Evolutionary conservation across 1,140 invertebrate genomes (phyloP).

Genomic region (Orius laevigatus): DNA sequence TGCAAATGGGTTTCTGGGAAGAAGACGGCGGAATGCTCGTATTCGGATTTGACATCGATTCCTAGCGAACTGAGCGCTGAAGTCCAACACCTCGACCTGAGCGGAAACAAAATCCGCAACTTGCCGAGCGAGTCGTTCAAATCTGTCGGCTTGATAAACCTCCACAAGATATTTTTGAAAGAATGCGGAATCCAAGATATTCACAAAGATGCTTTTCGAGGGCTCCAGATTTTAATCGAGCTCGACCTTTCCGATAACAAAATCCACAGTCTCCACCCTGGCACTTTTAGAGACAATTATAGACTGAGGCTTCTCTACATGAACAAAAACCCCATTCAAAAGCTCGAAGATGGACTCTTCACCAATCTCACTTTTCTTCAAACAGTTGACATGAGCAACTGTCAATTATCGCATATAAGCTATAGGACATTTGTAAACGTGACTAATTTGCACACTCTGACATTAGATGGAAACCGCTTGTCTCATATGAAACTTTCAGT

Average conservation of each 20-base stretch:
- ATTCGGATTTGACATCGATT: constrained; percentile 42
- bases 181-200: constrained; percentile 54
- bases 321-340: constrained; percentile 52
- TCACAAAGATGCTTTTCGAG: constrained; percentile 53
- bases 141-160: constrained; percentile 49
- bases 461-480: constrained; percentile 54
- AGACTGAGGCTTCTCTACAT: constrained; percentile 39
- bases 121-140: constrained; percentile 49
- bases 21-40: constrained; percentile 61
- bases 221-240: constrained; percentile 67
- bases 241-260: constrained; percentile 64
- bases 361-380: constrained; percentile 54
- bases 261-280: constrained; percentile 20
- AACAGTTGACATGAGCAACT: constrained; percentile 57
- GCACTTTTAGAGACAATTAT: constrained; percentile 17
- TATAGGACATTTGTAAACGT: constrained; percentile 53
- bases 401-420: constrained; percentile 48
- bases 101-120: constrained; percentile 47
- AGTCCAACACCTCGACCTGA: constrained; percentile 59
- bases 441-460: constrained; percentile 44
- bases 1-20: constrained; percentile 66
- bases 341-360: constrained; percentile 56
- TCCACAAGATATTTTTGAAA: constrained; percentile 60
- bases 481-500: constrained; percentile 35
- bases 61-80: constrained; percentile 51